phyloP scores from a whole-genome alignment of 1,140 invertebrate species.

The Pseudobourletiella spinata region DNA sequence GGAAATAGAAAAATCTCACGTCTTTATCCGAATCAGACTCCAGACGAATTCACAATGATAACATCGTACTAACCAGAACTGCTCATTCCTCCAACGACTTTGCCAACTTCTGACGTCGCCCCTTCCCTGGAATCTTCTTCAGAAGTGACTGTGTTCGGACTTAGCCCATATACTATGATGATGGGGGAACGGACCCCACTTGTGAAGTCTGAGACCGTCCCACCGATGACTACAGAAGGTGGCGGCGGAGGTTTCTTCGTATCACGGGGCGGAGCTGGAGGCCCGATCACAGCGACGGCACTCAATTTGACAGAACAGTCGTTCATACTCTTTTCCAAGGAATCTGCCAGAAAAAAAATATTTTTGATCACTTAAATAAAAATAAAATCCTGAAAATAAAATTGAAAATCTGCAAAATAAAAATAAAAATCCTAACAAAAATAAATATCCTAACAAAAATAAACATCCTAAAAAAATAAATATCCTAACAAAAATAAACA shows the following conservation, averaged over 20 bases:
- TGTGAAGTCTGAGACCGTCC: too few relatives aligned
- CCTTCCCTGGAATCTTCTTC: conserved; percentile 11
- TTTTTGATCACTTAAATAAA: too few relatives aligned
- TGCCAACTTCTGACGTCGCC: conserved; percentile 6
- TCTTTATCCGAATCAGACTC: too few relatives aligned
- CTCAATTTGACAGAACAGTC: neutral
- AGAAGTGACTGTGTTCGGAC: conserved; percentile 13
- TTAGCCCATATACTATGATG: conserved; percentile 19
- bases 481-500: neutral
- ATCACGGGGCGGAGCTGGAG: neutral
- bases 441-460: neutral
- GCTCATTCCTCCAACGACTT: neutral
- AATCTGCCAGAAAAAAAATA: too few relatives aligned
- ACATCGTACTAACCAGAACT: too few relatives aligned
- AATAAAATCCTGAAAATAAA: neutral
- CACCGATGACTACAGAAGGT: too few relatives aligned
- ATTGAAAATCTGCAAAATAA: neutral
- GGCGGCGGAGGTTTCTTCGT: neutral
- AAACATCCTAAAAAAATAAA: neutral
- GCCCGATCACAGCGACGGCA: neutral
- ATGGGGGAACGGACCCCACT: too few relatives aligned
- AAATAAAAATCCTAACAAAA: neutral
- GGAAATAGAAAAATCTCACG: too few relatives aligned
- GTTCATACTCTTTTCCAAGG: too few relatives aligned
- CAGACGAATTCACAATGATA: too few relatives aligned